Evolutionary conservation across 2,113 vertebrate species (phyloP).

Genomic region (Entomyzon cyanotis): DNA sequence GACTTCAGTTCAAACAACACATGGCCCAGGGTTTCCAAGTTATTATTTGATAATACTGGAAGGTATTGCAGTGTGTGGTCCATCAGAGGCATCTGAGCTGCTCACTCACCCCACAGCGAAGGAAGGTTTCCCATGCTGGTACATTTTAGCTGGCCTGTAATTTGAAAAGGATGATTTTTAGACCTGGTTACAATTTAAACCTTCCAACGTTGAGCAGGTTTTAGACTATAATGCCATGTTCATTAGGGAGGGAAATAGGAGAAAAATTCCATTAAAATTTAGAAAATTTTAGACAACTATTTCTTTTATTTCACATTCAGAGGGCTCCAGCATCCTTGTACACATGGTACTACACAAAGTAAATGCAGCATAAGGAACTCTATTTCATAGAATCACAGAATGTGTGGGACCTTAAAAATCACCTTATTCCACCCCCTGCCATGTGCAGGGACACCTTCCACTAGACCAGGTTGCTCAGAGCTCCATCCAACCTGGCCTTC

Average conservation of each 20-base stretch:
- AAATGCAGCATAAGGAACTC: neutral
- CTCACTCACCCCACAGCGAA: neutral
- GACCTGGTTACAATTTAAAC: constrained; percentile 21
- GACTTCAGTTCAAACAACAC: constrained; percentile 27
- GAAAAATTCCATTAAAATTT: neutral
- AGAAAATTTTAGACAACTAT: neutral
- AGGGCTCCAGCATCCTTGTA: neutral
- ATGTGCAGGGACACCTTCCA: neutral
- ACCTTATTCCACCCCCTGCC: neutral
- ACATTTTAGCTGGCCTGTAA: neutral
- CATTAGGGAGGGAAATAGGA: neutral
- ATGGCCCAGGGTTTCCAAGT: neutral
- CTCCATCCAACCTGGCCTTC: neutral
- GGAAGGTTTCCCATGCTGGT: neutral
- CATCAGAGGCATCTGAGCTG: neutral
- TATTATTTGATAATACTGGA: constrained; percentile 36
- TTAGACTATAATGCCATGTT: neutral
- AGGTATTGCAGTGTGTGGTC: constrained; percentile 42
- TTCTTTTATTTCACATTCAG: neutral
- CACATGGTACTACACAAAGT: rapidly evolving
- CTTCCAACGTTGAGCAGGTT: neutral
- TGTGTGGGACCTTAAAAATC: neutral
- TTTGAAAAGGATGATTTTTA: constrained; percentile 40
- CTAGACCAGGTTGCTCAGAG: neutral
- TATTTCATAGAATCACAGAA: neutral